Percentiles rank a stretch among this genome's conserved stretches.
phyloP scores from a whole-genome alignment of 2,888 invertebrate genomes.

The Emmelina monodactyla region DNA sequence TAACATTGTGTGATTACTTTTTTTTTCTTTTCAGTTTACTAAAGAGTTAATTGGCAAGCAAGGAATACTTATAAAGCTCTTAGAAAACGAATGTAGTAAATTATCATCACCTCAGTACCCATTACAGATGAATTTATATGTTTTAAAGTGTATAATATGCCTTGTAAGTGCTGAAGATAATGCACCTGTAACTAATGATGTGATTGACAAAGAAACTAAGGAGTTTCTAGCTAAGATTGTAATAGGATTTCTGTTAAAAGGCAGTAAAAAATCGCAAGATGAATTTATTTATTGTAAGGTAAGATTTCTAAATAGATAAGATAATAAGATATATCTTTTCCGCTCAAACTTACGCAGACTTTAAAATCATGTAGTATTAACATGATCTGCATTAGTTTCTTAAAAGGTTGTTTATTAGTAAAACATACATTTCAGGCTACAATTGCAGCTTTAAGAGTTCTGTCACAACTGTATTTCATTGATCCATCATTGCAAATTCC shows the following conservation, averaged over 20 bases:
- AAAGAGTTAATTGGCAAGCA: constrained; percentile 39
- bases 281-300: constrained; percentile 61
- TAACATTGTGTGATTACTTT: neutral
- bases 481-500: constrained; percentile 29
- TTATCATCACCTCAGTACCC: constrained; percentile 24
- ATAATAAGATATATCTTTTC: too few species aligned
- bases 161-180: constrained; percentile 28
- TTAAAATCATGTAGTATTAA: too few species aligned
- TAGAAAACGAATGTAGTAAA: constrained; percentile 26
- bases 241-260: constrained; percentile 40
- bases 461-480: constrained; percentile 48
- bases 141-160: constrained; percentile 38
- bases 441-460: constrained; percentile 46
- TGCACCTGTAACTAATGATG: constrained; percentile 15
- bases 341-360: too few species aligned
- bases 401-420: neutral
- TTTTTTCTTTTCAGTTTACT: constrained; percentile 30
- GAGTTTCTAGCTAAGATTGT: constrained; percentile 40
- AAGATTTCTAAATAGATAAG: constrained; percentile 15
- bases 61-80: constrained; percentile 36
- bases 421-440: constrained; percentile 45
- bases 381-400: too few species aligned
- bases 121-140: constrained; percentile 35
- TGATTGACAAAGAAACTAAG: constrained; percentile 25
- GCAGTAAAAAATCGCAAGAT: constrained; percentile 35